A percentile compares a stretch with the other conserved stretches of the same genome.
Evolutionary conservation across 2,797 vertebrate species (phyloP).

Genomic region (Sphenopsis melanotis): DNA sequence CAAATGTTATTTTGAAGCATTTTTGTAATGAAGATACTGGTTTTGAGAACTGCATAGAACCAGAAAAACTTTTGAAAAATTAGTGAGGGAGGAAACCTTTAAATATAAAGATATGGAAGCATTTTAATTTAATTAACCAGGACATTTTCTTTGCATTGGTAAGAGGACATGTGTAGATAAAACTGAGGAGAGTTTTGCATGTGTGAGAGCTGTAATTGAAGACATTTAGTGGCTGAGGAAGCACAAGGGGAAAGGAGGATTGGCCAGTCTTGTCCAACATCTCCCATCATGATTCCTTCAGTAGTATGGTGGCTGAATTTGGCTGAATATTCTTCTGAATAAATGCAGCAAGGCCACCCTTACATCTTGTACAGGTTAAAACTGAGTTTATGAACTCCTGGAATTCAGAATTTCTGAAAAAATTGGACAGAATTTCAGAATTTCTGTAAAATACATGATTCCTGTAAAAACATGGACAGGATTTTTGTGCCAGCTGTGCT

Average conservation of each 20-base stretch:
- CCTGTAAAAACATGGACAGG: background rate
- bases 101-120: background rate
- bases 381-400: background rate
- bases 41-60: background rate
- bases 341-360: background rate
- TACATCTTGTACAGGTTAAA: slow-evolving; percentile 21
- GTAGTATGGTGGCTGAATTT: background rate
- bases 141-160: background rate
- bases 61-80: background rate
- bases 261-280: background rate
- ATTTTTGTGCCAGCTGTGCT: background rate
- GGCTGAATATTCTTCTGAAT: background rate
- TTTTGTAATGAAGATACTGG: background rate
- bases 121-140: background rate
- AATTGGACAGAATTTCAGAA: background rate
- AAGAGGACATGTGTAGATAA: background rate
- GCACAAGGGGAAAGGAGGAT: background rate
- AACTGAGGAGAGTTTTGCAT: background rate
- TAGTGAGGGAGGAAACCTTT: background rate
- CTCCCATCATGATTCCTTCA: slow-evolving; percentile 13
- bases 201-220: background rate
- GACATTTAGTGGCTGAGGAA: background rate
- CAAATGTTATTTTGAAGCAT: background rate
- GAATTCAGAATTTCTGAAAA: background rate
- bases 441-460: background rate